phyloP scores from a whole-genome alignment of 1,140 invertebrate species.

The Cepaea nemoralis region DNA sequence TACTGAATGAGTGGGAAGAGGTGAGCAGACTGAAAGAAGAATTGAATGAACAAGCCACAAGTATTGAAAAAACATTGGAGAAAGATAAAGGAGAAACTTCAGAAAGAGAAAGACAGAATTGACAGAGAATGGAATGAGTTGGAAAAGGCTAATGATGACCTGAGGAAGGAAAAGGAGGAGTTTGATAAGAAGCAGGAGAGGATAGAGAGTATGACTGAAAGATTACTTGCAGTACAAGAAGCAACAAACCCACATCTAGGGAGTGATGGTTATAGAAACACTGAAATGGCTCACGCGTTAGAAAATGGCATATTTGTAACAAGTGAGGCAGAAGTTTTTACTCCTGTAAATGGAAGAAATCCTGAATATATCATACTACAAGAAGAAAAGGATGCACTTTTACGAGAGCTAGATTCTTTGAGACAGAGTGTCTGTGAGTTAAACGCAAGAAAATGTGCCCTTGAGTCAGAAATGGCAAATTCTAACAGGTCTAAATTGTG shows the following conservation, averaged over 20 bases:
- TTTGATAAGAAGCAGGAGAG: not conserved
- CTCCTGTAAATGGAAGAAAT: no score
- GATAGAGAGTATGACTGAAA: not conserved
- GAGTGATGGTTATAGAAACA: no score
- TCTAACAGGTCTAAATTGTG: not conserved
- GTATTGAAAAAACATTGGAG: not conserved
- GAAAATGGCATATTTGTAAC: no score
- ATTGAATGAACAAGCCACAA: constrained; percentile 3
- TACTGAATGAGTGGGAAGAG: not conserved
- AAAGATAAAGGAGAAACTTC: not conserved
- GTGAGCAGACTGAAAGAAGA: not conserved
- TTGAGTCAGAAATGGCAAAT: not conserved
- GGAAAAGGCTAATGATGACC: constrained; percentile 13
- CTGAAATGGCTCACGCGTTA: no score
- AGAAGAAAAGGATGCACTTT: not conserved
- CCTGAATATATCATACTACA: not conserved
- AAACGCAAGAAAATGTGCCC: not conserved
- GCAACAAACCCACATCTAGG: no score
- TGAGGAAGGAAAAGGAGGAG: not conserved
- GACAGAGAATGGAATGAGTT: not conserved
- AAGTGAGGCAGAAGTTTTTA: no score
- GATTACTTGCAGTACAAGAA: not conserved
- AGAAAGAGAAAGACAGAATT: constrained; percentile 1
- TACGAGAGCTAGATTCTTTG: not conserved
- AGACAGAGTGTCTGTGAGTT: not conserved